These are phyloP conservation scores for Muscicapa striata DNA, from an alignment of 2,797 vertebrate genomes.

Conservation along the genomic window DNA sequence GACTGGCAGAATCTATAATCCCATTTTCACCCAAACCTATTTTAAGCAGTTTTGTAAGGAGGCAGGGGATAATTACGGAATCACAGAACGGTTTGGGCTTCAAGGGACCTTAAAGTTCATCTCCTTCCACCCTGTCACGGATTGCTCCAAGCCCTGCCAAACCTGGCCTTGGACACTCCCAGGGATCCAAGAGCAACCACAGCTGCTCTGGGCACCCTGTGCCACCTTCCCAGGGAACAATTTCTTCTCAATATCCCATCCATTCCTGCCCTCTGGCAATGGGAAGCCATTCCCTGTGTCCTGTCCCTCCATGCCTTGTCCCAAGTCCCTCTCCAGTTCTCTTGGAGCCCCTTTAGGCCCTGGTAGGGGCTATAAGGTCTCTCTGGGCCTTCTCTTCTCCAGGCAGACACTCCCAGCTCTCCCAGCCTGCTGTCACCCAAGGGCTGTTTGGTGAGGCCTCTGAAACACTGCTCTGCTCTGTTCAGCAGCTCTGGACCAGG, in stretches of 20 bases:
- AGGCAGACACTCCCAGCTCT: not conserved
- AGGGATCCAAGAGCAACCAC: not conserved
- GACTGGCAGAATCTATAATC: not conserved
- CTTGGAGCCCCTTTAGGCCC: not conserved
- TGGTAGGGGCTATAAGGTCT: not conserved
- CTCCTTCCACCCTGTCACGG: not conserved
- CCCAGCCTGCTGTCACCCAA: not conserved
- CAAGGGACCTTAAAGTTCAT: not conserved
- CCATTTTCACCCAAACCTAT: not conserved
- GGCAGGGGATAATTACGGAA: not conserved
- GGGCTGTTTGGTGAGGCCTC: not conserved
- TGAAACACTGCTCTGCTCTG: fast-evolving
- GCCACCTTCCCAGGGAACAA: not conserved
- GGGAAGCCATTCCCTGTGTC: not conserved
- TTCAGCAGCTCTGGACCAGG: not conserved
- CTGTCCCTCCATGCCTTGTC: not conserved
- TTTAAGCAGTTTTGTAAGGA: not conserved
- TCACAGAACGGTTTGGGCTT: not conserved
- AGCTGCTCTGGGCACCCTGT: not conserved
- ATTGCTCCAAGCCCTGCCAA: fast-evolving
- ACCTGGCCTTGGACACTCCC: fast-evolving
- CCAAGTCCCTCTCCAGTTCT: not conserved
- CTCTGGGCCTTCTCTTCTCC: not conserved
- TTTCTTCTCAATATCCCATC: no score
- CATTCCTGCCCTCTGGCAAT: not conserved